Evolutionary conservation across 2,888 invertebrate species (phyloP).

Genomic region (Volucella inflata): DNA sequence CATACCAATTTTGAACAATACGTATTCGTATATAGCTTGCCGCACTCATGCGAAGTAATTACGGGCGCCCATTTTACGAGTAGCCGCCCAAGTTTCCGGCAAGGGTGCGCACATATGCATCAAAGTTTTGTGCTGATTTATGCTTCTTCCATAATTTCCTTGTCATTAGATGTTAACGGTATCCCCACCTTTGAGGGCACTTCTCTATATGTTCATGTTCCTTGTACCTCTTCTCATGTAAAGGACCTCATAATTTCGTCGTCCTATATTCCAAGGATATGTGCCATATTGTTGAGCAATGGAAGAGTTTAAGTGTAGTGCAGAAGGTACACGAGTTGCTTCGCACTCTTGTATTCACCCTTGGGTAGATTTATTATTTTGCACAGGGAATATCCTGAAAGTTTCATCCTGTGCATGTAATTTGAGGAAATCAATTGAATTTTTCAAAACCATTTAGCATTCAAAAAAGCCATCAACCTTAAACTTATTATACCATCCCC

Average conservation of each 20-base stretch:
- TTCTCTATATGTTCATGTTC: conserved; percentile 30
- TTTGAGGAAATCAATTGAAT: conserved; percentile 46
- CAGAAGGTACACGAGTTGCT: conserved; percentile 43
- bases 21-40: conserved; percentile 16
- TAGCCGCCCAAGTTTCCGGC: neutral
- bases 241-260: conserved; percentile 52
- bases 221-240: conserved; percentile 19
- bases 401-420: conserved; percentile 65
- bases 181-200: conserved; percentile 32
- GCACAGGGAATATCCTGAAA: conserved; percentile 70
- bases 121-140: conserved; percentile 68
- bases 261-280: conserved; percentile 45
- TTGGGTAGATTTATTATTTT: conserved; percentile 64
- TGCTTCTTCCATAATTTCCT: conserved; percentile 63
- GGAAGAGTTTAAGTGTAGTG: neutral
- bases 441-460: conserved; percentile 56
- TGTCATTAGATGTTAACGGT: conserved; percentile 62
- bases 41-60: conserved; percentile 30
- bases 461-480: conserved; percentile 67
- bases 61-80: conserved; percentile 2
- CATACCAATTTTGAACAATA: neutral
- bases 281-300: conserved; percentile 50
- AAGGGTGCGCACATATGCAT: conserved; percentile 42
- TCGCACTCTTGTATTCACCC: conserved; percentile 42
- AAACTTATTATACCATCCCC: conserved; percentile 63